phyloP scores from a whole-genome alignment of 2,888 invertebrate genomes.

The Scaptomyza caliginosa region DNA sequence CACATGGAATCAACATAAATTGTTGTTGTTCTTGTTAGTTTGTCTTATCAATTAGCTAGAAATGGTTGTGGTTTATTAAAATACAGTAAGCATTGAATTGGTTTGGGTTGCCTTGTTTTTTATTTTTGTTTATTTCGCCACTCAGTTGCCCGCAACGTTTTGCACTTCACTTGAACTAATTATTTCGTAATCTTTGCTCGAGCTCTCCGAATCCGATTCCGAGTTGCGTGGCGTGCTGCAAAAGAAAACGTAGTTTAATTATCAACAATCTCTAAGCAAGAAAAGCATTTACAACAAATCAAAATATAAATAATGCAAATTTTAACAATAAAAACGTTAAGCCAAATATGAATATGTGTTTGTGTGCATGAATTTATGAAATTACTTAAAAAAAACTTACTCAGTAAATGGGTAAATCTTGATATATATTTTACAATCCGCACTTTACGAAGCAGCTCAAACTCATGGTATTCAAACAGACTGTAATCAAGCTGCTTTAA shows the following conservation, averaged over 20 bases:
- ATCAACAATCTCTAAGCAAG: neutral
- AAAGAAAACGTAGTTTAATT: constrained; percentile 7
- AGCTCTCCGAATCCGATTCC: constrained; percentile 92
- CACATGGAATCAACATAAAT: constrained; percentile 46
- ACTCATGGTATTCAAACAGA: constrained; percentile 48
- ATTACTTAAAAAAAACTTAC: constrained; percentile 54
- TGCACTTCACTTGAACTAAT: constrained; percentile 89
- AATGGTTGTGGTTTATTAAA: constrained; percentile 43
- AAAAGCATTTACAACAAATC: constrained; percentile 9
- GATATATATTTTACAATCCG: constrained; percentile 38
- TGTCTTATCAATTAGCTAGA: constrained; percentile 56
- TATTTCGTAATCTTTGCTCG: constrained; percentile 94
- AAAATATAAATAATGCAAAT: constrained; percentile 12
- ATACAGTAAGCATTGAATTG: constrained; percentile 50
- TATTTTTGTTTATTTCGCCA: constrained; percentile 17
- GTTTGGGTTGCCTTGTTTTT: constrained; percentile 18
- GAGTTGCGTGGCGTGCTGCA: constrained; percentile 85
- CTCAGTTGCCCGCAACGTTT: constrained; percentile 77
- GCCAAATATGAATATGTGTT: constrained; percentile 9
- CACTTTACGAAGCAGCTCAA: constrained; percentile 34
- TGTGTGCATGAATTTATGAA: constrained; percentile 15
- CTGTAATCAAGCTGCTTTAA: constrained; percentile 47
- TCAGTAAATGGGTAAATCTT: constrained; percentile 58
- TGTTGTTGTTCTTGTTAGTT: constrained; percentile 20
- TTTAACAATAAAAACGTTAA: constrained; percentile 13